Conservation (phyloP, 1,140 invertebrate species). For the Leptopilina boulardi region DNA sequence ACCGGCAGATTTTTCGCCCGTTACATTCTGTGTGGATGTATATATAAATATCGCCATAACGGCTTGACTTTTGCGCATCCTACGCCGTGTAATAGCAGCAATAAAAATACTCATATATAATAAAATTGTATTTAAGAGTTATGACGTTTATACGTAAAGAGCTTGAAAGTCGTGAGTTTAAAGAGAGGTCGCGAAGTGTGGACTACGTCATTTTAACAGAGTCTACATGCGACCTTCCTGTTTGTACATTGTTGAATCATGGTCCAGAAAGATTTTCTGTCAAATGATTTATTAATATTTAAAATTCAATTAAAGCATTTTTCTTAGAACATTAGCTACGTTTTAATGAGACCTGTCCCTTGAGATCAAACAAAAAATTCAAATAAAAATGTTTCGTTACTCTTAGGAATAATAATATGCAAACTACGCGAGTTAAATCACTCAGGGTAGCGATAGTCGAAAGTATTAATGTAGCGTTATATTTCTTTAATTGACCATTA, state of each 20-base stretch:
- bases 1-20: slow-evolving; percentile 1
- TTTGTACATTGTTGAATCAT: background rate
- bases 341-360: too few species aligned
- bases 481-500: too few species aligned
- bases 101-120: slow-evolving; percentile 36
- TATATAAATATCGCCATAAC: slow-evolving; percentile 7
- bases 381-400: too few species aligned
- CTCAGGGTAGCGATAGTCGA: too few species aligned
- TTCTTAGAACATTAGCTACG: too few species aligned
- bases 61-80: background rate
- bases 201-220: background rate
- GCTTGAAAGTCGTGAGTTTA: slow-evolving; percentile 3
- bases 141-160: slow-evolving; percentile 27
- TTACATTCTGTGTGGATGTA: background rate
- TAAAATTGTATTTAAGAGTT: slow-evolving; percentile 35
- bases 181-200: background rate
- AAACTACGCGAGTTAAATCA: too few species aligned
- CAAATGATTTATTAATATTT: too few species aligned
- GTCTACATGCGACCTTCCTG: background rate
- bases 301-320: too few species aligned
- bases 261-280: too few species aligned
- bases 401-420: too few species aligned
- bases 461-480: too few species aligned
- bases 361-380: too few species aligned
- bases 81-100: slow-evolving; percentile 15